These are phyloP conservation scores for Eudemis profundana DNA, from an alignment of 2,888 invertebrate species.

Conservation along the genomic window DNA sequence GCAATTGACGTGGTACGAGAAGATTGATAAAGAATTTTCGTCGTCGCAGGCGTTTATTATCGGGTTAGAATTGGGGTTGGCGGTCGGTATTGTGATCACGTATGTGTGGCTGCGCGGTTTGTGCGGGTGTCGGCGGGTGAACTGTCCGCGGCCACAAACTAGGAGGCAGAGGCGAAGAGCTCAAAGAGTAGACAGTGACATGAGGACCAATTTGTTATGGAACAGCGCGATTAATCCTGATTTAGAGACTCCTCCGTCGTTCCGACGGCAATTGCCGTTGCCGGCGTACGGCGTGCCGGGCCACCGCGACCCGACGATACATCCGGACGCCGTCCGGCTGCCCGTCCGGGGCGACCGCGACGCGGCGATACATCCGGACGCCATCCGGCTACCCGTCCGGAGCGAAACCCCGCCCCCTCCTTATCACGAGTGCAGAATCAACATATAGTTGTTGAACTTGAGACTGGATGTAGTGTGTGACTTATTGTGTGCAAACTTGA, in stretches of 20 bases:
- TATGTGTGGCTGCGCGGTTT: conserved; percentile 75
- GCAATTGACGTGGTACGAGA: conserved; percentile 68
- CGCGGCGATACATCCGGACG: conserved; percentile 61
- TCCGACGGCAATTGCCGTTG: conserved; percentile 66
- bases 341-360: conserved; percentile 67
- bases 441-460: conserved; percentile 51
- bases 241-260: conserved; percentile 74
- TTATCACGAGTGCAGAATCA: conserved; percentile 73
- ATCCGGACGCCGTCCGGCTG: conserved; percentile 66
- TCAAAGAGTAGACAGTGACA: conserved; percentile 65
- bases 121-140: conserved; percentile 65
- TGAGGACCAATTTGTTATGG: conserved; percentile 75
- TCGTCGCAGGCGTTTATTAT: conserved; percentile 76
- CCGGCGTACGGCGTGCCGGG: conserved; percentile 67
- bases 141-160: conserved; percentile 58
- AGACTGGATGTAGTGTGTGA: conserved; percentile 6
- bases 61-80: conserved; percentile 75
- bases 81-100: conserved; percentile 73
- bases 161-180: conserved; percentile 61
- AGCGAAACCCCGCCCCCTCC: conserved; percentile 81
- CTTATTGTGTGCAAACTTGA: conserved; percentile 7
- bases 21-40: conserved; percentile 76
- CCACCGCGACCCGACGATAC: conserved; percentile 58
- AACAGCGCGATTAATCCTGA: conserved; percentile 68
- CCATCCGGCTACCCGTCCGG: conserved; percentile 64